phyloP scores from a whole-genome alignment of 2,797 vertebrate genomes.

The Sibirionetta formosa region DNA sequence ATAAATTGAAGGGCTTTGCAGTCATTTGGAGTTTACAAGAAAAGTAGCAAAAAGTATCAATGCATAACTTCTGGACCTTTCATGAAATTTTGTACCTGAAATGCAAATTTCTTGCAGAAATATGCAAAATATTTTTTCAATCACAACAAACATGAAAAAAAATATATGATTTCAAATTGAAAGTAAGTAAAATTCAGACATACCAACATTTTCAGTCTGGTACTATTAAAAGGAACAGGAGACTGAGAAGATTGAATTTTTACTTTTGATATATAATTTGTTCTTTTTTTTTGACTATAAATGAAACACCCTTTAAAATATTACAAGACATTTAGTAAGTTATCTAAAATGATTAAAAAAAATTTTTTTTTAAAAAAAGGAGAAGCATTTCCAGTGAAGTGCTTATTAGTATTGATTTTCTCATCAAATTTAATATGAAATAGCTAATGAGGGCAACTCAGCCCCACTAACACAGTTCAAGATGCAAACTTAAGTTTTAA shows the following conservation, averaged over 20 bases:
- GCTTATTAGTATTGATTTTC: conserved; percentile 34
- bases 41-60: not conserved
- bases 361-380: too few species aligned
- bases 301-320: conserved; percentile 39
- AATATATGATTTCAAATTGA: not conserved
- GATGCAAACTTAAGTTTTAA: conserved; percentile 44
- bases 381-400: not conserved
- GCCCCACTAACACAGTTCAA: not conserved
- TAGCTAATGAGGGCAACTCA: conserved; percentile 48
- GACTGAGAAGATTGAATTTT: not conserved
- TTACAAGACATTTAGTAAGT: conserved; percentile 30
- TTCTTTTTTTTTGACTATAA: not conserved
- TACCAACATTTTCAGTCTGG: not conserved
- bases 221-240: not conserved
- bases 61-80: not conserved
- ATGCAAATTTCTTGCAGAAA: conserved; percentile 12
- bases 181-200: conserved; percentile 18
- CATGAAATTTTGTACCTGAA: not conserved
- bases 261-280: conserved; percentile 18
- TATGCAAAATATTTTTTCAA: not conserved
- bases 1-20: not conserved
- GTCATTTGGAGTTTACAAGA: not conserved
- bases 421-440: conserved; percentile 35
- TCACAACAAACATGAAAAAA: conserved; percentile 26
- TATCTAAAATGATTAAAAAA: conserved; percentile 42